Evolutionary conservation across 2,888 invertebrate species (phyloP).

Genomic region (Drosophila barbarae): DNA sequence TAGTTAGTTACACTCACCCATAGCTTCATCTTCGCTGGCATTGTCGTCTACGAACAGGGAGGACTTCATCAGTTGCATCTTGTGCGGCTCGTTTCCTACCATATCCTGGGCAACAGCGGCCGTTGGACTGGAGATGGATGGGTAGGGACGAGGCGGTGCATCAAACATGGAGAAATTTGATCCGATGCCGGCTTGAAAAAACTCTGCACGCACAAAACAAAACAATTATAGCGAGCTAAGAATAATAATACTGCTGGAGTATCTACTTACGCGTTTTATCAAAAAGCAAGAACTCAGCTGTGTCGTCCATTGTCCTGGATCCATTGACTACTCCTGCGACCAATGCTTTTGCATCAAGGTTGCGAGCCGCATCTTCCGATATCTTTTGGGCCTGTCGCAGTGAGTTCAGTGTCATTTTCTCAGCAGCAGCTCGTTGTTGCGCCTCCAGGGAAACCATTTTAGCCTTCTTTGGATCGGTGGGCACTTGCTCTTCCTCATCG

Average conservation of each 20-base stretch:
- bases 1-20: slow-evolving; percentile 11
- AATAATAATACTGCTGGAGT: too few species aligned
- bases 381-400: slow-evolving; percentile 64
- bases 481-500: slow-evolving; percentile 89
- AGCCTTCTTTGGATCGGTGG: slow-evolving; percentile 78
- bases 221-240: background rate
- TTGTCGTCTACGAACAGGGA: slow-evolving; percentile 82
- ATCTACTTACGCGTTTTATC: slow-evolving; percentile 75
- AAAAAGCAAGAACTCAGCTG: slow-evolving; percentile 74
- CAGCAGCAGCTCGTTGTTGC: slow-evolving; percentile 33
- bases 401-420: slow-evolving; percentile 59
- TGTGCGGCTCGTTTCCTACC: slow-evolving; percentile 84
- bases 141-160: slow-evolving; percentile 25
- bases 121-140: slow-evolving; percentile 82
- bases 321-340: slow-evolving; percentile 47
- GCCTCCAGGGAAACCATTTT: slow-evolving; percentile 62
- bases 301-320: slow-evolving; percentile 70
- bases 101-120: slow-evolving; percentile 83
- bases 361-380: slow-evolving; percentile 65
- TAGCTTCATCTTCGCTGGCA: slow-evolving; percentile 67
- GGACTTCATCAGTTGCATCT: slow-evolving; percentile 91
- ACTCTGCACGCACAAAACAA: slow-evolving; percentile 60
- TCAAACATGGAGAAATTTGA: slow-evolving; percentile 72
- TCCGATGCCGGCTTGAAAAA: slow-evolving; percentile 65
- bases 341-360: slow-evolving; percentile 66